Percentiles rank a stretch among this genome's conserved stretches.
phyloP scores from a whole-genome alignment of 2,888 invertebrate species.

The Megaustenia siamemsis region DNA sequence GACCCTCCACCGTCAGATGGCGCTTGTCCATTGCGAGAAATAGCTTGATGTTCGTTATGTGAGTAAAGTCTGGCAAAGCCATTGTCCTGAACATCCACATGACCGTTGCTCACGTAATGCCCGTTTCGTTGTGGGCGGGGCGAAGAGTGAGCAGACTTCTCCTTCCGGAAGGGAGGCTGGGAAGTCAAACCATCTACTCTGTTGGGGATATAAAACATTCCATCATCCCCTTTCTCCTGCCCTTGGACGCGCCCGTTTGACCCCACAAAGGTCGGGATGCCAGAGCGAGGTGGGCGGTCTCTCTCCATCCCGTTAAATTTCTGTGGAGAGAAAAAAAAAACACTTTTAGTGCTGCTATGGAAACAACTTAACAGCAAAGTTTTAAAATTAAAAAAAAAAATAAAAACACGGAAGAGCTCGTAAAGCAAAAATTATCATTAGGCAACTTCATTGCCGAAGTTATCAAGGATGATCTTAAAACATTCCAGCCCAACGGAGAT shows the following conservation, averaged over 20 bases:
- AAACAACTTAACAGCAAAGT: no score
- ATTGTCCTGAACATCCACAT: neutral
- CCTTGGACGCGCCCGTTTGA: neutral
- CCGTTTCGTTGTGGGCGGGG: conserved; percentile 19
- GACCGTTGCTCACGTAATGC: conserved; percentile 1
- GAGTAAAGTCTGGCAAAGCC: neutral
- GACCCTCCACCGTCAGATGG: neutral
- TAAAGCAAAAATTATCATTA: no score
- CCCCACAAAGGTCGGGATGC: conserved; percentile 26
- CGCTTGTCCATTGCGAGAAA: neutral
- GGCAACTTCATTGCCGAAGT: no score
- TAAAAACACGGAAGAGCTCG: no score
- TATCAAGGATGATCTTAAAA: no score
- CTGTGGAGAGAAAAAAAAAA: neutral
- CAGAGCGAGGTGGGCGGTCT: conserved; percentile 31
- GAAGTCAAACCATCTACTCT: neutral
- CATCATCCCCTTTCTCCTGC: neutral
- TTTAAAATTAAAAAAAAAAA: no score
- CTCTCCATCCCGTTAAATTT: conserved; percentile 23
- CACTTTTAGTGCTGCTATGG: neutral
- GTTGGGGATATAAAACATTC: neutral
- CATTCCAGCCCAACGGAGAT: no score
- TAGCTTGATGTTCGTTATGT: neutral
- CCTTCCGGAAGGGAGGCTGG: conserved; percentile 23
- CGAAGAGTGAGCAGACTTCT: neutral